These are phyloP conservation scores for Temnothorax curvispinosus DNA, from an alignment of 1,140 invertebrate genomes.

Conservation along the genomic window DNA sequence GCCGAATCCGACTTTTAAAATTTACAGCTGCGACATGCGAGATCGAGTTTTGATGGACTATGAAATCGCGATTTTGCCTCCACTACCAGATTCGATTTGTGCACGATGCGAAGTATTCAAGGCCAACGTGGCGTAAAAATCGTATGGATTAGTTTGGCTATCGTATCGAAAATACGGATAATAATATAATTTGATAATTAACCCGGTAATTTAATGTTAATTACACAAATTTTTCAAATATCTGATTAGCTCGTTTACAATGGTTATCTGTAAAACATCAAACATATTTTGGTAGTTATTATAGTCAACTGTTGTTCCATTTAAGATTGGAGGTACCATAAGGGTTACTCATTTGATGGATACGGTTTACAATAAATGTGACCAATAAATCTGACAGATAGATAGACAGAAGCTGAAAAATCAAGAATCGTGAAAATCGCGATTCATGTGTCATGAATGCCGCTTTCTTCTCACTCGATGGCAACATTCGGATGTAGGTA, in stretches of 20 bases:
- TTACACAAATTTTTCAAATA: not conserved
- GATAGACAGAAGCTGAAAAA: conserved; percentile 27
- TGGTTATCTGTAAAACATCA: not conserved
- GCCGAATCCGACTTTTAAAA: conserved; percentile 65
- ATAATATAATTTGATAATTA: not conserved
- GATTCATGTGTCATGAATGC: conserved; percentile 23
- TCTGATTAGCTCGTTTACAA: not conserved
- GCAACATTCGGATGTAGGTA: conserved; percentile 38
- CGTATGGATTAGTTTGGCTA: not conserved
- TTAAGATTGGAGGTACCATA: not conserved
- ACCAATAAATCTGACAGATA: not conserved
- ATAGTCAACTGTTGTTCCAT: not conserved
- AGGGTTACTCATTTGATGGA: not conserved
- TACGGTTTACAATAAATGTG: not conserved
- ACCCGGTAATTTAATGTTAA: not conserved
- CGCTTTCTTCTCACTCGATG: conserved; percentile 45
- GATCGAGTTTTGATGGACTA: conserved; percentile 72
- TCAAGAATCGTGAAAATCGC: conserved; percentile 32
- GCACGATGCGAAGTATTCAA: conserved; percentile 41
- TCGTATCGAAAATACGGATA: not conserved
- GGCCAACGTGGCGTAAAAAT: not conserved
- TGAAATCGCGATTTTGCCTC: conserved; percentile 69
- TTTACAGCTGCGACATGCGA: conserved; percentile 62
- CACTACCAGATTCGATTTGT: conserved; percentile 8
- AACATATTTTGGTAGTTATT: not conserved